Percentiles rank a stretch among this genome's conserved stretches.
Evolutionary conservation across 2,113 vertebrate genomes (phyloP).

Genomic region (Fulica atra): DNA sequence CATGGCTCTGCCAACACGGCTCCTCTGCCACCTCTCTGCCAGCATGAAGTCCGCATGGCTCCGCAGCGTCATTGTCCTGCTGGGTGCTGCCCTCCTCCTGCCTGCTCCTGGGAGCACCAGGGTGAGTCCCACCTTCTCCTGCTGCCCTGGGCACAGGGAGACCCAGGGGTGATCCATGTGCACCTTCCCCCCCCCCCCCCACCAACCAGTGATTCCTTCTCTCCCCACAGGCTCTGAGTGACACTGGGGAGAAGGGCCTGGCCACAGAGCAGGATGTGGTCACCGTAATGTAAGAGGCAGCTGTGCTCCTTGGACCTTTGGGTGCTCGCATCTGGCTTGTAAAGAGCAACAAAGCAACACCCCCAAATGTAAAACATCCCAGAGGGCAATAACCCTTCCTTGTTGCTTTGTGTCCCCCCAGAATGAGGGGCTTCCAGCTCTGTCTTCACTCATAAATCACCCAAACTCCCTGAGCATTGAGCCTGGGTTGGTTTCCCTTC

Average conservation of each 20-base stretch:
- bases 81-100: background rate
- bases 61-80: background rate
- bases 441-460: background rate
- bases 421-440: background rate
- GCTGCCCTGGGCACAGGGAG: background rate
- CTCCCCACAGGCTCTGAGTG: background rate
- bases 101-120: rapidly evolving
- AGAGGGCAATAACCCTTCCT: background rate
- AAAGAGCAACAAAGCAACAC: background rate
- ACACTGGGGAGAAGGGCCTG: background rate
- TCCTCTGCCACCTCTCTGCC: background rate
- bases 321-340: rapidly evolving
- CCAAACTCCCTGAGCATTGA: rapidly evolving
- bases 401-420: background rate
- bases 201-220: rapidly evolving
- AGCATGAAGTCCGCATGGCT: rapidly evolving
- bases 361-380: rapidly evolving
- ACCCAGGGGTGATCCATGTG: rapidly evolving
- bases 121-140: background rate
- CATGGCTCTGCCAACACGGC: rapidly evolving
- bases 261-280: background rate
- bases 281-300: background rate
- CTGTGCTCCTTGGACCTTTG: rapidly evolving
- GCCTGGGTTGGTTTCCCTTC: background rate
- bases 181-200: rapidly evolving